phyloP scores from a whole-genome alignment of 2,888 invertebrate genomes.

The Melanostoma scalare region DNA sequence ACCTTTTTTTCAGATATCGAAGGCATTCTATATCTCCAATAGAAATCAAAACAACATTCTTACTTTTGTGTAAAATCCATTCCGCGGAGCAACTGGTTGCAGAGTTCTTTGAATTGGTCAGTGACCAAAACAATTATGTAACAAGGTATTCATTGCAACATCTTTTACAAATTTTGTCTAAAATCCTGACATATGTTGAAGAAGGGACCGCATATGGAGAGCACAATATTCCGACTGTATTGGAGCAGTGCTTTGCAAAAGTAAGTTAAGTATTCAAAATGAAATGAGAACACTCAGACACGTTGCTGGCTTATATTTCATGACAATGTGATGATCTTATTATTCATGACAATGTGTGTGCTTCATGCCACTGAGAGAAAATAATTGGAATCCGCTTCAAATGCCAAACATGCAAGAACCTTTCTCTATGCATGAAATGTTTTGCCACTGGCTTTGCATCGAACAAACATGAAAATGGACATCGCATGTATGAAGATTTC shows the following conservation, averaged over 20 bases:
- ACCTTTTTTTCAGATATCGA: constrained; percentile 76
- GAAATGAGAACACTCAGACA: too few relatives aligned
- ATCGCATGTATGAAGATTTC: constrained; percentile 81
- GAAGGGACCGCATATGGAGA: constrained; percentile 79
- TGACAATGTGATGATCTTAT: too few relatives aligned
- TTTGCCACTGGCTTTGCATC: constrained; percentile 78
- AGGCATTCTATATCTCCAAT: constrained; percentile 79
- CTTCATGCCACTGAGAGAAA: constrained; percentile 78
- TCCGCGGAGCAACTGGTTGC: constrained; percentile 77
- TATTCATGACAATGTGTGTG: constrained; percentile 79
- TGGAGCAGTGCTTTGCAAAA: constrained; percentile 79
- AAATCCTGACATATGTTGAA: constrained; percentile 79
- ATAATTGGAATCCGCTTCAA: constrained; percentile 81
- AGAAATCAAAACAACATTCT: constrained; percentile 80
- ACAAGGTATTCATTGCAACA: constrained; percentile 79
- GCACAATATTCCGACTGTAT: constrained; percentile 77
- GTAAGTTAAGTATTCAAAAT: constrained; percentile 61
- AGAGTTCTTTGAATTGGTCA: constrained; percentile 78
- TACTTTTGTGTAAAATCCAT: constrained; percentile 79
- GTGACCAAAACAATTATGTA: constrained; percentile 78
- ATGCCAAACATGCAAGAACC: constrained; percentile 79
- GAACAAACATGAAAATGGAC: constrained; percentile 78
- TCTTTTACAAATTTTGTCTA: constrained; percentile 78
- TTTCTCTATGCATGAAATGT: constrained; percentile 80
- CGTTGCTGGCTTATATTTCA: too few relatives aligned